A percentile compares a stretch with the other conserved stretches of the same genome.
Evolutionary conservation across 2,888 invertebrate species (phyloP).

Genomic region (Acronicta leporina): DNA sequence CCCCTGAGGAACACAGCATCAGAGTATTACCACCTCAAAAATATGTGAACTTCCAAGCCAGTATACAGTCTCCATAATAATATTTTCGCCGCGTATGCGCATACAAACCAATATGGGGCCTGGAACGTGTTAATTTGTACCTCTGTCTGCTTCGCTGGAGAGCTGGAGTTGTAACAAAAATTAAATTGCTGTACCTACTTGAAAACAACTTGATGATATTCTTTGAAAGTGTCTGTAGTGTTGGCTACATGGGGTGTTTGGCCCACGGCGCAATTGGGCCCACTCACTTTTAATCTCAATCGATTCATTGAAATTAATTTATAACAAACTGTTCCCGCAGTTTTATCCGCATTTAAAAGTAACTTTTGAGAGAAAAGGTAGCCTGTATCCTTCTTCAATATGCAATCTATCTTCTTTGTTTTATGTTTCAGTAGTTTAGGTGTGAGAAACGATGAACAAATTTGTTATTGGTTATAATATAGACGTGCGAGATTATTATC

Average conservation of each 20-base stretch:
- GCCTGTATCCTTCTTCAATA: too few species aligned
- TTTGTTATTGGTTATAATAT: too few species aligned
- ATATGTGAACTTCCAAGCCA: background rate
- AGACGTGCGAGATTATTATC: too few species aligned
- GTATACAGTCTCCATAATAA: constrained; percentile 25
- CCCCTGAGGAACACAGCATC: too few species aligned
- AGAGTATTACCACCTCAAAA: too few species aligned
- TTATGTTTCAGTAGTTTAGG: too few species aligned
- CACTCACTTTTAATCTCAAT: constrained; percentile 4
- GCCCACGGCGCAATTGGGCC: background rate
- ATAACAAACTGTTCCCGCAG: too few species aligned
- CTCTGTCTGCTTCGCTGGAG: constrained; percentile 55
- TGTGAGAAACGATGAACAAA: too few species aligned
- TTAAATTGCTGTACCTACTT: constrained; percentile 66
- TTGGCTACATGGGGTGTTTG: background rate
- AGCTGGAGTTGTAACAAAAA: constrained; percentile 66
- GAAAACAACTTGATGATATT: constrained; percentile 7
- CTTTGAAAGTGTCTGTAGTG: constrained; percentile 9
- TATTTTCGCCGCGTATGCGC: constrained; percentile 39
- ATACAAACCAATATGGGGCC: constrained; percentile 56
- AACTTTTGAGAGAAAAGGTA: too few species aligned
- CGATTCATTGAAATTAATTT: background rate
- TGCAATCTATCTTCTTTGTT: too few species aligned
- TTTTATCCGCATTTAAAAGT: too few species aligned
- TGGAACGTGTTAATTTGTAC: constrained; percentile 74